Base-by-base conservation (phyloP, 1,140 invertebrate genomes). In the Monomorium pharaonis region DNA sequence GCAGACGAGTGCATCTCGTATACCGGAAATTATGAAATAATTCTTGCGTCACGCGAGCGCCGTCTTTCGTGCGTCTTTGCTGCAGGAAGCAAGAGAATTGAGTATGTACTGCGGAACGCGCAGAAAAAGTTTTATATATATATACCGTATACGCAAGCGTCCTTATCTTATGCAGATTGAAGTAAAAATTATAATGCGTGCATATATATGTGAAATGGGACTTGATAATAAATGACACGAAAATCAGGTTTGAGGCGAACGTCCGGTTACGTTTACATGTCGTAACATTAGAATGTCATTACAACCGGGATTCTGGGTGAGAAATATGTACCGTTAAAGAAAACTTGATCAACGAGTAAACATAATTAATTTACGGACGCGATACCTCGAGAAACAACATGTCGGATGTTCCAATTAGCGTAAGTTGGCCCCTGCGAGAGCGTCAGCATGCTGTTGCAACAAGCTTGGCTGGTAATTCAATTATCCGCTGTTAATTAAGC, bases 1-100 rank as follows among this genome's bases (percentile, higher is more conserved):
- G 16, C 33, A 16, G 27, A 27, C 85, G 69, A 33, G 49, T 84
- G 67, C 54, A 81, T 87, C 85, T 69, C 21, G 18, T 21, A 24
- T 78, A 54, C 77, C 62, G 87, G 87, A 85, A 74, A 85, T 86
- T 81, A 85, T 58, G 75, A 81, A 89, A 88, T 69, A 85, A 88
- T 87, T 54, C 78, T 88, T 65, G 12, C 81, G 37, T 70, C 60
- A 75, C 24, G 42, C 65, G 27, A 69, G 58, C 49, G 18, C 49
- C 21, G 58, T 77, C 21, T 77, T 72, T 84, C 58, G 30, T 77
- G 44, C n/a, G n/a, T n/a, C n/a, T 77, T 77, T 63, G 58, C 72
- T 54, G 21, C 24, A 51, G 30, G 24, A 56, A 60, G 4, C 10
- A 14, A 67, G 44, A 67, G 44, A n/a, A 16, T 62, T 62, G 14